Evolutionary conservation across 1,140 invertebrate genomes (phyloP).

Genomic region (Lordiphosa collinella): DNA sequence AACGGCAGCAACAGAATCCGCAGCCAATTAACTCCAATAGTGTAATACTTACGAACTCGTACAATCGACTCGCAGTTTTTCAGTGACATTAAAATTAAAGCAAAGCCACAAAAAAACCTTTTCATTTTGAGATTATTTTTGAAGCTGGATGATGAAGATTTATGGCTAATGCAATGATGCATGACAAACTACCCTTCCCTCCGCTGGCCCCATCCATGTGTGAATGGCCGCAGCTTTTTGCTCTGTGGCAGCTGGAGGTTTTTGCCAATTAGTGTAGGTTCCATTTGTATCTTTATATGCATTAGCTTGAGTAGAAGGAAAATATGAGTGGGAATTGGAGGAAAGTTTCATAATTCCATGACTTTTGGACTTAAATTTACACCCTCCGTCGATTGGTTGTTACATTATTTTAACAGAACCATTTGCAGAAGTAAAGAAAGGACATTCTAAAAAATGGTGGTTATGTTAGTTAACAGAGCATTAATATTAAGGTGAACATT

Average conservation of each 20-base stretch:
- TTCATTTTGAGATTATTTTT: slow-evolving; percentile 44
- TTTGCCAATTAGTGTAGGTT: neutral
- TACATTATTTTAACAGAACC: too few relatives aligned
- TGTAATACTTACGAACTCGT: neutral
- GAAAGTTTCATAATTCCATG: too few relatives aligned
- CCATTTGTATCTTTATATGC: neutral
- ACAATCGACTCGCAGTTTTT: neutral
- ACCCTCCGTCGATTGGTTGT: too few relatives aligned
- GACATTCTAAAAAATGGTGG: too few relatives aligned
- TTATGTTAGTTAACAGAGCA: too few relatives aligned
- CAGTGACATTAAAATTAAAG: slow-evolving; percentile 52
- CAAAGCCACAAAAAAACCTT: slow-evolving; percentile 25
- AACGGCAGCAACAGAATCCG: slow-evolving; percentile 6
- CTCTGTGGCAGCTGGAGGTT: too few relatives aligned
- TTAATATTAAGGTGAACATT: too few relatives aligned
- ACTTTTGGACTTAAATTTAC: too few relatives aligned
- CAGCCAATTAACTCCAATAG: slow-evolving; percentile 2
- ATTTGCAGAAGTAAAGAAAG: too few relatives aligned
- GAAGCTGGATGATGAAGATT: slow-evolving; percentile 56
- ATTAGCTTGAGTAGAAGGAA: neutral
- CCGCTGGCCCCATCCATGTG: too few relatives aligned
- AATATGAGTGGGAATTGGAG: neutral
- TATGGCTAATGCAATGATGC: slow-evolving; percentile 57
- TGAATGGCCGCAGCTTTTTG: too few relatives aligned
- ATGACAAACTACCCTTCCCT: slow-evolving; percentile 23